Evolutionary conservation across 2,888 invertebrate species (phyloP).

Genomic region (Coenonympha glycerion): DNA sequence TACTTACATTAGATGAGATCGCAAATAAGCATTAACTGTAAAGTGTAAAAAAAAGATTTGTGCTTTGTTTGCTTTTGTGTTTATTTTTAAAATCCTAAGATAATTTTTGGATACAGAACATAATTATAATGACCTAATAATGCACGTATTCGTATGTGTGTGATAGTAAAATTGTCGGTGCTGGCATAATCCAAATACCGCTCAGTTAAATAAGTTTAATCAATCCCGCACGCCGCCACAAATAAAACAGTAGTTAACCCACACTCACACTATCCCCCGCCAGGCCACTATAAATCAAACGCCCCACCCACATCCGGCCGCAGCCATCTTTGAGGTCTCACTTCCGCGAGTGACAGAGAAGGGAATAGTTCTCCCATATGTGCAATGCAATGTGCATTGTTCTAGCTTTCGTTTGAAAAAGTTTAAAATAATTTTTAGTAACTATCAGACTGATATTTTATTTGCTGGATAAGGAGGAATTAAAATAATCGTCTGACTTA

Average conservation of each 20-base stretch:
- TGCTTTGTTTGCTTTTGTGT: no score
- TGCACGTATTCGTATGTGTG: no score
- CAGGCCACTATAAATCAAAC: slow-evolving; percentile 68
- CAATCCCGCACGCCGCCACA: slow-evolving; percentile 22
- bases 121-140: no score
- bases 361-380: slow-evolving; percentile 30
- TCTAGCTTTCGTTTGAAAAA: background rate
- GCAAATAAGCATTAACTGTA: no score
- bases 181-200: background rate
- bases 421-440: no score
- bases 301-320: slow-evolving; percentile 69
- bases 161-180: background rate
- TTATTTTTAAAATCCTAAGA: no score
- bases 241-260: slow-evolving; percentile 27
- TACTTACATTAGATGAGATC: no score
- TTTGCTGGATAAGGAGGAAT: no score
- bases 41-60: no score
- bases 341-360: slow-evolving; percentile 52
- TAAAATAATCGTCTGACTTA: no score
- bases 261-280: slow-evolving; percentile 34
- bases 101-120: no score
- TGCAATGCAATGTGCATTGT: background rate
- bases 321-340: slow-evolving; percentile 74
- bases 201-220: slow-evolving; percentile 14
- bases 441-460: no score